A percentile compares a stretch with the other conserved stretches of the same genome.
Conservation (phyloP, 2,797 vertebrate species). For the Pangasius mekongensis region DNA sequence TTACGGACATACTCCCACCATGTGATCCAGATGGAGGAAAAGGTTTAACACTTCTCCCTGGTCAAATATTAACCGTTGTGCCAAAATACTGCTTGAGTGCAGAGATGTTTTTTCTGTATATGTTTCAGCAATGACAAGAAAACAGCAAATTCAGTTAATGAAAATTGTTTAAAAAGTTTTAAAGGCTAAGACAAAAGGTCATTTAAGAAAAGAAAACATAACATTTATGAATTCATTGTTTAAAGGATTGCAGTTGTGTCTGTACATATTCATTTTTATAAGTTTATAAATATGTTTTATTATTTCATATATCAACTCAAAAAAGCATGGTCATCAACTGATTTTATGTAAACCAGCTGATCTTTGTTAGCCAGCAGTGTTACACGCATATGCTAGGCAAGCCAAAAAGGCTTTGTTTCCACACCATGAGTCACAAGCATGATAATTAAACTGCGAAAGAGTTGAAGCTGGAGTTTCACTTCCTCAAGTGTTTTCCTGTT, state of each 20-base stretch:
- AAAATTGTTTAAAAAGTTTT: not conserved
- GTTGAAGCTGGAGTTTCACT: conserved; percentile 26
- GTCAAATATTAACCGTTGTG: not conserved
- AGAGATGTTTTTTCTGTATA: not conserved
- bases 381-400: conserved; percentile 34
- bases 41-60: conserved; percentile 6
- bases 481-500: conserved; percentile 26
- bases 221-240: not conserved
- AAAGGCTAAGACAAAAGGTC: not conserved
- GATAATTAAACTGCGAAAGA: conserved; percentile 35
- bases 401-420: conserved; percentile 41
- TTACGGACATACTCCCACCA: not conserved
- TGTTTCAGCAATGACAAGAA: not conserved
- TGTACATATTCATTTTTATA: not conserved
- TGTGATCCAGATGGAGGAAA: not conserved
- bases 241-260: not conserved
- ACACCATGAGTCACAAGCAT: conserved; percentile 23
- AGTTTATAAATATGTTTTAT: not conserved
- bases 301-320: not conserved
- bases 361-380: conserved; percentile 24
- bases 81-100: not conserved
- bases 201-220: not conserved
- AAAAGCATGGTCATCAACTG: not conserved
- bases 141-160: not conserved
- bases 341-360: conserved; percentile 10